These are phyloP conservation scores for Oenanthe melanoleuca DNA, from an alignment of 2,113 vertebrate species.

Conservation along the genomic window DNA sequence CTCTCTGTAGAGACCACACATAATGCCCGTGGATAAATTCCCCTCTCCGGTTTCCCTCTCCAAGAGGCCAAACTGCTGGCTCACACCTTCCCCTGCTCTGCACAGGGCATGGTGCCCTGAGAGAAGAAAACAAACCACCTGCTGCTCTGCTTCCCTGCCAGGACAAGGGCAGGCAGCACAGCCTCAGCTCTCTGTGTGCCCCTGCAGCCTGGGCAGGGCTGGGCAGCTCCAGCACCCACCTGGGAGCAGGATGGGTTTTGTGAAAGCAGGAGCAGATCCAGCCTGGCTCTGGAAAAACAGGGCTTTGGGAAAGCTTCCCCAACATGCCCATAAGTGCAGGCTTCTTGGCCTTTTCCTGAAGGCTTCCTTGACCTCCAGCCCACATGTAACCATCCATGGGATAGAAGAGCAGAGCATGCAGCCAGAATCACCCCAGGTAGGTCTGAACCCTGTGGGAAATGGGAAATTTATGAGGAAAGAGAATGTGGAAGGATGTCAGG, in stretches of 20 bases:
- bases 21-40: constrained; percentile 47
- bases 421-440: background rate
- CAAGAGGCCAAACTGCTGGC: constrained; percentile 43
- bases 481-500: background rate
- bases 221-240: background rate
- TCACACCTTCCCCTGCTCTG: constrained; percentile 42
- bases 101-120: constrained; percentile 20
- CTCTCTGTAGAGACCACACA: constrained; percentile 58
- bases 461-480: background rate
- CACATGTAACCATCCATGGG: background rate
- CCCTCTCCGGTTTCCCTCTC: constrained; percentile 42
- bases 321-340: background rate
- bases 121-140: background rate
- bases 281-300: background rate
- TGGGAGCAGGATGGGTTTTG: background rate
- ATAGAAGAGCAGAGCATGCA: background rate
- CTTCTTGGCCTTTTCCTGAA: background rate
- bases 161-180: background rate
- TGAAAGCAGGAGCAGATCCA: background rate
- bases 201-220: background rate
- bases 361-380: background rate
- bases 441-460: background rate
- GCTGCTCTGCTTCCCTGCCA: background rate
- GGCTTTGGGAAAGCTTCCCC: background rate
- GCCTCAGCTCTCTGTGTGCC: background rate